Percentiles rank a stretch among this genome's conserved stretches.
phyloP scores from a whole-genome alignment of 2,113 vertebrate genomes.

The Balaenoptera acutorostrata region DNA sequence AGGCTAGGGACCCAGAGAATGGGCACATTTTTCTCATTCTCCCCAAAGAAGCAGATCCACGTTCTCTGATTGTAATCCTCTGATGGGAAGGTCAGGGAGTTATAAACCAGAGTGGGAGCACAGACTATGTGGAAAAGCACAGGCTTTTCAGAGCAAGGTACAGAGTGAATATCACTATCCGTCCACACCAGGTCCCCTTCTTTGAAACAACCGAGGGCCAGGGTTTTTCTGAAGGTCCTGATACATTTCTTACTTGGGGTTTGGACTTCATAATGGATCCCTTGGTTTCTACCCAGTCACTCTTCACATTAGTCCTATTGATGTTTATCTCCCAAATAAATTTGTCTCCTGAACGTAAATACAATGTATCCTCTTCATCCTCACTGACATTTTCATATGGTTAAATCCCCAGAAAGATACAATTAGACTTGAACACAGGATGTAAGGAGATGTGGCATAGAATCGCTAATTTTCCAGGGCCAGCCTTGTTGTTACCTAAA shows the following conservation, averaged over 20 bases:
- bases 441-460: neutral
- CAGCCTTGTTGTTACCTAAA: neutral
- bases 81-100: neutral
- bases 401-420: neutral
- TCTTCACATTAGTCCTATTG: neutral
- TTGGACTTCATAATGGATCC: neutral
- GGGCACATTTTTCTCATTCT: neutral
- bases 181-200: neutral
- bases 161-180: neutral
- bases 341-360: neutral
- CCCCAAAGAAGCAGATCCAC: neutral
- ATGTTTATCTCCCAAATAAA: conserved; percentile 27
- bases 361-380: neutral
- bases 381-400: neutral
- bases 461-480: neutral
- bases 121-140: neutral
- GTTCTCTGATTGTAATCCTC: neutral
- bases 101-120: neutral
- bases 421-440: neutral
- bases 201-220: neutral
- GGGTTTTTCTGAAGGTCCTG: neutral
- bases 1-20: neutral
- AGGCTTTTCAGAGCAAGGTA: neutral
- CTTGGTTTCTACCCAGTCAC: neutral
- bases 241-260: neutral